phyloP scores from a whole-genome alignment of 2,113 vertebrate species.

The Tretioscincus oriximinensis region DNA sequence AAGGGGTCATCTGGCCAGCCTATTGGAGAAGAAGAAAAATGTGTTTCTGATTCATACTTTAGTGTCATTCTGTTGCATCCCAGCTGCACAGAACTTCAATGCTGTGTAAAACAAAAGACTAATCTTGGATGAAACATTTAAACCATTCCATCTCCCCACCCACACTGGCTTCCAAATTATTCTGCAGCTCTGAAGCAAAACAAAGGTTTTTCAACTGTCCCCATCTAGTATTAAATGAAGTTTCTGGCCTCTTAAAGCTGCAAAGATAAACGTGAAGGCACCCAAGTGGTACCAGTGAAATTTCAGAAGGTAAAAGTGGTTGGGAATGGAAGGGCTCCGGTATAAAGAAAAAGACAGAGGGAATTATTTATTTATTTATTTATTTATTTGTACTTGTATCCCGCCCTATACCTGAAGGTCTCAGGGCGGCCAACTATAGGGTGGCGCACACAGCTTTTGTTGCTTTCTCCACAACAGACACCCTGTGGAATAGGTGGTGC shows the following conservation, averaged over 20 bases:
- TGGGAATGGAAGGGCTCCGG: too few relatives aligned
- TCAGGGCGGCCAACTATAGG: too few relatives aligned
- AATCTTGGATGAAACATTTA: neutral
- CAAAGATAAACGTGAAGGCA: neutral
- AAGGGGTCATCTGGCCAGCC: too few relatives aligned
- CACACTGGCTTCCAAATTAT: neutral
- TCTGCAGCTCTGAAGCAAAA: neutral
- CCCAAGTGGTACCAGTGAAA: neutral
- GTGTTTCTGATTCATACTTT: slow-evolving; percentile 65
- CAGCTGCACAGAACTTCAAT: slow-evolving; percentile 57
- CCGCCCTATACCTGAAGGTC: too few relatives aligned
- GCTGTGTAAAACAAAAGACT: slow-evolving; percentile 48
- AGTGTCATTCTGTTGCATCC: slow-evolving; percentile 46
- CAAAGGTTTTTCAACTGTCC: neutral
- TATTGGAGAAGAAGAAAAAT: slow-evolving; percentile 19
- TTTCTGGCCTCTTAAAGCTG: neutral
- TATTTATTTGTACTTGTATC: too few relatives aligned
- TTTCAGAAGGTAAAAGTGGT: neutral
- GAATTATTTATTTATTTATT: too few relatives aligned
- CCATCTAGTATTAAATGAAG: neutral
- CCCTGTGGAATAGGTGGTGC: too few relatives aligned
- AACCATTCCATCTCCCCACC: slow-evolving; percentile 26
- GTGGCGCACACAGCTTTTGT: too few relatives aligned
- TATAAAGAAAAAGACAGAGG: neutral
- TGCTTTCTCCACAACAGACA: too few relatives aligned